Conservation (phyloP, 2,113 vertebrate genomes). For the Triplophysa rosa region DNA sequence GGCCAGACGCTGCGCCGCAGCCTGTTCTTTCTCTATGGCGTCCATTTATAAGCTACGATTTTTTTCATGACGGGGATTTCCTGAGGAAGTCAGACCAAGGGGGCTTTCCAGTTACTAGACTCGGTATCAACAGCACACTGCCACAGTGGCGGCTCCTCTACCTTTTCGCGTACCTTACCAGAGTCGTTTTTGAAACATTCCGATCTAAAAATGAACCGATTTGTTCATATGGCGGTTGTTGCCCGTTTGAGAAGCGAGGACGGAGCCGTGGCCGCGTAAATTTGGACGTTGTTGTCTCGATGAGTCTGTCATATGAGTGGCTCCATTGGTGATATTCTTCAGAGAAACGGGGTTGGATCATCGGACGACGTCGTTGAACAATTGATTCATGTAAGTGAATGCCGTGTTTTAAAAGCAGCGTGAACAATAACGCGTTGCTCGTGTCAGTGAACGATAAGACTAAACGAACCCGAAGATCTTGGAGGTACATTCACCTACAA, state of each 20-base stretch:
- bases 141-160: constrained; percentile 42
- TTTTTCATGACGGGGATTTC: constrained; percentile 76
- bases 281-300: constrained; percentile 38
- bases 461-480: constrained; percentile 7
- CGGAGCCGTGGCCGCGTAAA: constrained; percentile 34
- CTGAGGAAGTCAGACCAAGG: constrained; percentile 75
- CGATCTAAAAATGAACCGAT: constrained; percentile 42
- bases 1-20: background rate
- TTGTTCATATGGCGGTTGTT: constrained; percentile 24
- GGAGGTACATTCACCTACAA: constrained; percentile 28
- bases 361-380: constrained; percentile 58
- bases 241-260: constrained; percentile 44
- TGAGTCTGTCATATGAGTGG: constrained; percentile 49
- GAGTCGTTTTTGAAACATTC: constrained; percentile 23
- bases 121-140: constrained; percentile 51
- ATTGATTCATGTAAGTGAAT: constrained; percentile 74
- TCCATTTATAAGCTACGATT: constrained; percentile 39
- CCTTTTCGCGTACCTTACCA: constrained; percentile 23
- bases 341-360: constrained; percentile 41
- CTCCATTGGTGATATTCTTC: constrained; percentile 50
- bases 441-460: constrained; percentile 2
- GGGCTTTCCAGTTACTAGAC: constrained; percentile 69
- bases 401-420: background rate
- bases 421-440: constrained; percentile 3
- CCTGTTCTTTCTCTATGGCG: constrained; percentile 17